Base-by-base conservation (phyloP, 2,797 vertebrate species). In the Clarias platycephalus region DNA sequence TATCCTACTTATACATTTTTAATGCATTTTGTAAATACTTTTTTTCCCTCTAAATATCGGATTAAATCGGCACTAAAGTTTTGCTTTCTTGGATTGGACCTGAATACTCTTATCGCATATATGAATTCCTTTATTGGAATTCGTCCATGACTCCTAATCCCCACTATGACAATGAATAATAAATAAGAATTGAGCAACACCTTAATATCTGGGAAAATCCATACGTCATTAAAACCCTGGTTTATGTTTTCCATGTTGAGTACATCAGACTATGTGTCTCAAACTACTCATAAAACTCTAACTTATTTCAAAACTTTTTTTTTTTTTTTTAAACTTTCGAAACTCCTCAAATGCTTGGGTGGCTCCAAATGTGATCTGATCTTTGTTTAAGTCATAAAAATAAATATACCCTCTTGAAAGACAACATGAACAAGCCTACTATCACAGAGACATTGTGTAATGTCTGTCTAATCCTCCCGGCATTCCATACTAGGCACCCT, bases 391-490 rank as follows among this genome's bases (percentile, higher is more conserved):
- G 40, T 12, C 40, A 64, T 28, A 66, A 53, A 80, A 80, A 58
- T 55, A 71, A 71, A 81, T 57, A 81, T 40, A 64, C 60, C 10
- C 26, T 60, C 66, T 26, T 26, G 9, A 60, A 82, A 71, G 55
- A 60, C 40, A 44, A 49, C 81, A 53, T 2, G 62, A 49, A 74
- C 70, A 63, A 74, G 49, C 63, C 66, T 18, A 66, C n/a, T 40
- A 87, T 53, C 28, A 53, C 49, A 84, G 15, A 80, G 68, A 62
- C 26, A 66, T 82, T 82, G 18, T 6, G 40, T 78, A 86, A 87
- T 76, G 74, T 76, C 20, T 57, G 67, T 72, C 71, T 80, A 85
- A 86, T 88, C 70, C 76, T 67, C 75, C 70, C 71, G 79, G 62
- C 71, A 67, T 60, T 77, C 72, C 63, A 80, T 64, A 66, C 68